A percentile compares a stretch with the other conserved stretches of the same genome.
These are phyloP conservation scores for Leucopsar rothschildi DNA, from an alignment of 2,113 vertebrate species.

Conservation along the genomic window DNA sequence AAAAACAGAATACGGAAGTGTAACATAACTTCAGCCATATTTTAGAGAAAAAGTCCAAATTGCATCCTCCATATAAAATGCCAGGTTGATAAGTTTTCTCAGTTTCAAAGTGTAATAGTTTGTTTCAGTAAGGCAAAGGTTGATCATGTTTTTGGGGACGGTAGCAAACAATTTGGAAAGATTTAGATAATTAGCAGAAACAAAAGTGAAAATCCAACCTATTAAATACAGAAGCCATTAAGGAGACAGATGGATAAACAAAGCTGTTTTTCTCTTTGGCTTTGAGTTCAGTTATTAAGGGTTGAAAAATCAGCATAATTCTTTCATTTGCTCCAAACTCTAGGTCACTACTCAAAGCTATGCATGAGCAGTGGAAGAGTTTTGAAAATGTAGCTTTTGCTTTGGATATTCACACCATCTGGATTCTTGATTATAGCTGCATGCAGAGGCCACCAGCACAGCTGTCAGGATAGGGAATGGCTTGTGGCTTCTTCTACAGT, in stretches of 20 bases:
- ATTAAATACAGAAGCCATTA: constrained; percentile 24
- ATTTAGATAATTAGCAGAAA: constrained; percentile 44
- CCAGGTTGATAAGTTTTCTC: neutral
- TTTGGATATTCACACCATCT: neutral
- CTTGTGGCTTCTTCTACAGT: neutral
- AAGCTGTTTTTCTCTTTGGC: constrained; percentile 18
- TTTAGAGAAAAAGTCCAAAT: neutral
- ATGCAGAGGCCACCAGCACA: neutral
- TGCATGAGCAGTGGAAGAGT: neutral
- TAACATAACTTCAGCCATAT: neutral
- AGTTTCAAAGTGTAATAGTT: neutral
- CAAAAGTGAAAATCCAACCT: constrained; percentile 28
- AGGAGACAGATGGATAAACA: constrained; percentile 47
- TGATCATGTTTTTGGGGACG: neutral
- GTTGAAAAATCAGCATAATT: neutral
- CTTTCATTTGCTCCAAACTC: neutral
- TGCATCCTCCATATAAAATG: neutral
- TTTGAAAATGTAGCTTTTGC: neutral
- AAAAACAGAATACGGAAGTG: neutral
- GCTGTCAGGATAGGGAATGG: neutral
- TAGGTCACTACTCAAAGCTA: neutral
- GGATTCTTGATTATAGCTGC: neutral
- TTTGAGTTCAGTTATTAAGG: constrained; percentile 6
- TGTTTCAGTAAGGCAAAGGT: neutral
- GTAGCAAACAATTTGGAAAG: constrained; percentile 40